Percentiles rank a stretch among this genome's conserved stretches.
These are phyloP conservation scores for Manduca sexta DNA, from an alignment of 1,140 invertebrate species.

Conservation along the genomic window DNA sequence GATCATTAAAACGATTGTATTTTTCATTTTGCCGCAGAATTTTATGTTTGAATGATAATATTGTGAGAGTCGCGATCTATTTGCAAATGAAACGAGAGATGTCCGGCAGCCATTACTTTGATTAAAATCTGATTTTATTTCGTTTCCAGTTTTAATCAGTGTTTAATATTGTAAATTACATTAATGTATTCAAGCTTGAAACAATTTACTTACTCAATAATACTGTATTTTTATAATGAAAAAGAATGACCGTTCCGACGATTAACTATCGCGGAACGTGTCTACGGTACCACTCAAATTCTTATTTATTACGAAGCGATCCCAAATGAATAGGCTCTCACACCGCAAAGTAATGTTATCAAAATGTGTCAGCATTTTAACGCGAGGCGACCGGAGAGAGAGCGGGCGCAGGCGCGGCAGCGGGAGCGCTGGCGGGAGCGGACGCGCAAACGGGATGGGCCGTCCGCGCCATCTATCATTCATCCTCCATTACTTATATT, in stretches of 20 bases:
- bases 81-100: not conserved
- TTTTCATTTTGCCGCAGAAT: no score
- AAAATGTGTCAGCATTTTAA: slow-evolving; percentile 72
- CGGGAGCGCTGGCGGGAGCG: slow-evolving; percentile 9
- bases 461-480: slow-evolving; percentile 65
- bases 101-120: no score
- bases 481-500: slow-evolving; percentile 73
- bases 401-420: slow-evolving; percentile 24
- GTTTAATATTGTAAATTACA: no score
- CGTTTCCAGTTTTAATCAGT: no score
- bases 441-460: slow-evolving; percentile 26
- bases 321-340: slow-evolving; percentile 68
- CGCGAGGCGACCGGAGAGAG: slow-evolving; percentile 27
- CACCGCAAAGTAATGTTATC: slow-evolving; percentile 68
- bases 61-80: not conserved
- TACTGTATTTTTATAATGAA: not conserved
- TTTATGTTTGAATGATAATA: no score
- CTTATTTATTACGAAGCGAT: slow-evolving; percentile 61
- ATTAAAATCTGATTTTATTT: no score
- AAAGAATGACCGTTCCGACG: slow-evolving; percentile 33
- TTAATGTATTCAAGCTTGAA: not conserved
- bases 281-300: slow-evolving; percentile 58
- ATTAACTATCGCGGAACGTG: slow-evolving; percentile 58
- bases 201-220: not conserved
- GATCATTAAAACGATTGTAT: slow-evolving; percentile 28